Conservation (phyloP, 2,888 invertebrate genomes). For the Ischnura elegans region DNA sequence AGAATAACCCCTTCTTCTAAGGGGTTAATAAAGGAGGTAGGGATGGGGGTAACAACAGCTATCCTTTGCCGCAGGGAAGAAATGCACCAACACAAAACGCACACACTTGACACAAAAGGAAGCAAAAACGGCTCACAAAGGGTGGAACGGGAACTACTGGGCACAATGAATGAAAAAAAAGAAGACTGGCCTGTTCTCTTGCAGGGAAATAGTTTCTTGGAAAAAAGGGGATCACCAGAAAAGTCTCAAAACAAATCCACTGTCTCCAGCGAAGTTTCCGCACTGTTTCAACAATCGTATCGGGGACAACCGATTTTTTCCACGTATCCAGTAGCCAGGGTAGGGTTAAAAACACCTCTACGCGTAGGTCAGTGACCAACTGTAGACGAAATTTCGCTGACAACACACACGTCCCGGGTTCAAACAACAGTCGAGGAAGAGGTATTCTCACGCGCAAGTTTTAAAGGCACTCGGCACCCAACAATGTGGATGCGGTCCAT, state of each 20-base stretch:
- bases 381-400: neutral
- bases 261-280: neutral
- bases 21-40: neutral
- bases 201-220: neutral
- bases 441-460: neutral
- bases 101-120: neutral
- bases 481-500: neutral
- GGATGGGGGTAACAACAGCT: neutral
- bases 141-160: neutral
- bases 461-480: neutral
- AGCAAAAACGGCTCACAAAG: neutral
- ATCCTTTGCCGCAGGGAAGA: neutral
- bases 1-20: neutral
- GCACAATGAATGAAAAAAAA: neutral
- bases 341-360: neutral
- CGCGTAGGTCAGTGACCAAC: neutral
- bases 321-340: neutral
- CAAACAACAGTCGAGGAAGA: neutral
- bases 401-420: neutral
- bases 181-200: neutral
- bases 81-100: neutral
- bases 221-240: neutral
- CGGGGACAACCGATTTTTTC: neutral
- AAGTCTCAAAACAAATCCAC: neutral
- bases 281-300: neutral